Base-by-base conservation (phyloP, 1,140 invertebrate species). In the Formica exsecta region DNA sequence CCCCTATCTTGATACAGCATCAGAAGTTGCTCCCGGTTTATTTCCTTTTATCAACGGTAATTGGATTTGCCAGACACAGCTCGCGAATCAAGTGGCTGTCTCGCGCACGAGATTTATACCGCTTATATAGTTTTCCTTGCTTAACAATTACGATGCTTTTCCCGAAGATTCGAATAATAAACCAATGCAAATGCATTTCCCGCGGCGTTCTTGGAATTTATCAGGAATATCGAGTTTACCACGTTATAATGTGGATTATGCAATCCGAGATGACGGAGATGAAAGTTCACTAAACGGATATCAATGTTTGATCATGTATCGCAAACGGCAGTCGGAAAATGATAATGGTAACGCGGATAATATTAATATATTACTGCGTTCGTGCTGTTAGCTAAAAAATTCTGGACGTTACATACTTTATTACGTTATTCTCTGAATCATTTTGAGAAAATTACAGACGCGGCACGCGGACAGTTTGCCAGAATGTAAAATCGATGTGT, bases 401-500 rank as follows among this genome's bases (percentile, higher is more conserved):
- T 75, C 29, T 36, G 32, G 32, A 70, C 22, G 19, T 70, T 70
- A 41, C 41, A 2, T 44, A 41, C 62, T 70, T 32, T 29, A n/a
- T 80, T 80, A 70, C 32, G 54, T 71, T 65, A 73, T 66, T 83
- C 68, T 65, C 68, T 65, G 89, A 90, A 89, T 91, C 89, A 91
- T 91, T 77, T 90, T 77, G 80, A 86, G 91, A 91, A 91, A 89
- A 90, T 91, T 91, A 91, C 85, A 88, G 88, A 86, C 73, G 22
- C 65, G 48, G n/a, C 68, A 44, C 57, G 85, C 64, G 87, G 65
- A 90, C 85, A 81, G 86, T 90, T 80, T 88, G 88, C 89, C 80
- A 87, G 88, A 91, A 86, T 90, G 85, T 86, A 89, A 91, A 91
- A 92, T 92, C 91, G 91, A 92, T 92, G 75, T 89, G 86, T 88